phyloP scores from a whole-genome alignment of 37 sponge, comb jelly and placozoan genomes.

The Lycopodina hypogea region DNA sequence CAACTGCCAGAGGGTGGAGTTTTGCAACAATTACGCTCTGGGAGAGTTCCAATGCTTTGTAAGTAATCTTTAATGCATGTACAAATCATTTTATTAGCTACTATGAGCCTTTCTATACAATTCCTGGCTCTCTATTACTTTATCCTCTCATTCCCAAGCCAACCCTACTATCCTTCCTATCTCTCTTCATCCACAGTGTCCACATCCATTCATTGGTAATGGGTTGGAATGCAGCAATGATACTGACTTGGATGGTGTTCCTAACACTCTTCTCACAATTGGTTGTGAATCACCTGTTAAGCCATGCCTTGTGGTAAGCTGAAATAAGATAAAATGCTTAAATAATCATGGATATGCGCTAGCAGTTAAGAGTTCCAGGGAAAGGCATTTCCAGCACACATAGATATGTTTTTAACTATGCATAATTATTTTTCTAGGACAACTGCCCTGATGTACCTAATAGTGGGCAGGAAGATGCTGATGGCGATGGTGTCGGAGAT shows the following conservation, averaged over 20 bases:
- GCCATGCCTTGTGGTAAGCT: slow-evolving; percentile 50
- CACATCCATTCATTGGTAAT: slow-evolving; percentile 54
- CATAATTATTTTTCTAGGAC: slow-evolving; percentile 35
- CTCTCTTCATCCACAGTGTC: slow-evolving; percentile 35
- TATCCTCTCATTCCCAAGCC: too few relatives aligned
- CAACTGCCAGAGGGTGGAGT: slow-evolving; percentile 54
- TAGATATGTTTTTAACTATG: too few relatives aligned
- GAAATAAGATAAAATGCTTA: not conserved
- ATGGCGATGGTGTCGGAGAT: slow-evolving; percentile 75
- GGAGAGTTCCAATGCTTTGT: slow-evolving; percentile 68
- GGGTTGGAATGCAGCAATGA: slow-evolving; percentile 67
- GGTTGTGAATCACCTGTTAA: slow-evolving; percentile 33
- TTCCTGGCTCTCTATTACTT: not conserved
- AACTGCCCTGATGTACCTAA: slow-evolving; percentile 79
- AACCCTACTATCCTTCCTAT: not conserved
- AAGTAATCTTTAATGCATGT: not conserved
- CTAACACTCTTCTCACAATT: slow-evolving; percentile 47
- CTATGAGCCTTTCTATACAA: too few relatives aligned
- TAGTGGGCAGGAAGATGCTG: slow-evolving; percentile 67
- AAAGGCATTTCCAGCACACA: too few relatives aligned
- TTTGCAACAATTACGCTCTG: slow-evolving; percentile 53
- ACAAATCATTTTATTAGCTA: too few relatives aligned
- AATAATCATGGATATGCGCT: not conserved
- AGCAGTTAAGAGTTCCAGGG: too few relatives aligned
- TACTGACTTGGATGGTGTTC: slow-evolving; percentile 75